phyloP scores from a whole-genome alignment of 2,797 vertebrate genomes.

The Avahi laniger region DNA sequence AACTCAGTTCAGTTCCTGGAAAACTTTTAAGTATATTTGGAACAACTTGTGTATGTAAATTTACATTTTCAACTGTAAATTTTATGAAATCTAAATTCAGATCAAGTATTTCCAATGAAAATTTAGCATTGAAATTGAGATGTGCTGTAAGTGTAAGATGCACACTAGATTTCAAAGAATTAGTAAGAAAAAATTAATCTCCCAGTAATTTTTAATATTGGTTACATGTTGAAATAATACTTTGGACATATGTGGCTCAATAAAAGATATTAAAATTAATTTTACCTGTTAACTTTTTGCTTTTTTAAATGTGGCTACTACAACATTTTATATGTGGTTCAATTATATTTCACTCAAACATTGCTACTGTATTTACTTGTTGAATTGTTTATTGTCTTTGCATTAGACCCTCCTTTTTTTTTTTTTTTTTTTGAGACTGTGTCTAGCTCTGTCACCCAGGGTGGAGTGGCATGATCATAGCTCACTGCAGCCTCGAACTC shows the following conservation, averaged over 20 bases:
- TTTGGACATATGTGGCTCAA: background rate
- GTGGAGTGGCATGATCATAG: background rate
- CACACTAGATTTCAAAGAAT: slow-evolving; percentile 21
- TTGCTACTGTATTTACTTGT: background rate
- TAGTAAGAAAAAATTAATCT: slow-evolving; percentile 31
- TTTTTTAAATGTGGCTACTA: background rate
- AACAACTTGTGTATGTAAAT: slow-evolving; percentile 27
- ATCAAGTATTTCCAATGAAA: slow-evolving; percentile 37
- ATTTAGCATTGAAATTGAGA: slow-evolving; percentile 42
- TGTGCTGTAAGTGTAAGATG: background rate
- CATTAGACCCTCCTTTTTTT: background rate
- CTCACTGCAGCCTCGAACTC: background rate
- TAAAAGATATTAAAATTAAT: slow-evolving; percentile 23
- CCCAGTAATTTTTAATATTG: background rate
- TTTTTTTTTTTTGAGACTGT: no score
- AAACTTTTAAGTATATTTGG: slow-evolving; percentile 43
- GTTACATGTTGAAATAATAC: background rate
- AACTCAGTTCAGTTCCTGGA: slow-evolving; percentile 5
- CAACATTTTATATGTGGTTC: background rate
- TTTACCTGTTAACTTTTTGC: slow-evolving; percentile 8
- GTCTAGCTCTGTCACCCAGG: no score
- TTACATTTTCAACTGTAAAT: slow-evolving; percentile 28
- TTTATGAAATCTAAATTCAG: slow-evolving; percentile 51
- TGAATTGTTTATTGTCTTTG: background rate
- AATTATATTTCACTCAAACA: background rate